These are phyloP conservation scores for Helicoverpa assulta DNA, from an alignment of 2,888 invertebrate genomes.

Conservation along the genomic window DNA sequence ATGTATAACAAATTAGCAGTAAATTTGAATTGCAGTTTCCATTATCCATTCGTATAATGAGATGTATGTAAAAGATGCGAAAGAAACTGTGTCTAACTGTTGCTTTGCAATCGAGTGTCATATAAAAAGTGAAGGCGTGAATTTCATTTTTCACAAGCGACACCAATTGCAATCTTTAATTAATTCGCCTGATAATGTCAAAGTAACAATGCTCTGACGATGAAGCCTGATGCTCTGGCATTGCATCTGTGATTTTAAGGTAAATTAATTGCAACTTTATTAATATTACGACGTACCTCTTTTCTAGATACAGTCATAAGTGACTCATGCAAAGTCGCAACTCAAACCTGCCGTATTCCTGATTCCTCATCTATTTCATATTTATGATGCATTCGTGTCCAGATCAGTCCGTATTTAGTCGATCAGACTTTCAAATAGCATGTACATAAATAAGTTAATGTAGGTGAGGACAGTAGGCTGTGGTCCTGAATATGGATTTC, in stretches of 20 bases:
- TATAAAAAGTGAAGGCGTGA: too few relatives aligned
- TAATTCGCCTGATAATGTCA: neutral
- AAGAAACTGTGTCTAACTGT: neutral
- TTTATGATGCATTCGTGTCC: constrained; percentile 44
- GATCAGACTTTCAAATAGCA: constrained; percentile 59
- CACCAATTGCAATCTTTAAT: neutral
- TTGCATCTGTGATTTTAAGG: neutral
- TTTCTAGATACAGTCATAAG: neutral
- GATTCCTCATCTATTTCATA: constrained; percentile 25
- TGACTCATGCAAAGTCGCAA: constrained; percentile 11
- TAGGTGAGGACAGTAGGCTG: constrained; percentile 28
- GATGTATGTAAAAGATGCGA: neutral
- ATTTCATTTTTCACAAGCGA: too few relatives aligned
- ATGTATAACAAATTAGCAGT: constrained; percentile 41
- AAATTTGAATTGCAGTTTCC: constrained; percentile 33
- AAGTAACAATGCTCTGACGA: neutral
- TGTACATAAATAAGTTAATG: constrained; percentile 52
- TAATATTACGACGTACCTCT: neutral
- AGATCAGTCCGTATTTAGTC: constrained; percentile 30
- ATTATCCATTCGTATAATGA: neutral
- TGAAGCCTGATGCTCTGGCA: neutral
- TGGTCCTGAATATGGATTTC: constrained; percentile 31
- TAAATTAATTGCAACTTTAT: neutral
- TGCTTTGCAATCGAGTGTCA: too few relatives aligned
- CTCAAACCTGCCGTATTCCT: constrained; percentile 7